A percentile compares a stretch with the other conserved stretches of the same genome.
Evolutionary conservation across 2,797 vertebrate genomes (phyloP).

Genomic region (Microhierax caerulescens): DNA sequence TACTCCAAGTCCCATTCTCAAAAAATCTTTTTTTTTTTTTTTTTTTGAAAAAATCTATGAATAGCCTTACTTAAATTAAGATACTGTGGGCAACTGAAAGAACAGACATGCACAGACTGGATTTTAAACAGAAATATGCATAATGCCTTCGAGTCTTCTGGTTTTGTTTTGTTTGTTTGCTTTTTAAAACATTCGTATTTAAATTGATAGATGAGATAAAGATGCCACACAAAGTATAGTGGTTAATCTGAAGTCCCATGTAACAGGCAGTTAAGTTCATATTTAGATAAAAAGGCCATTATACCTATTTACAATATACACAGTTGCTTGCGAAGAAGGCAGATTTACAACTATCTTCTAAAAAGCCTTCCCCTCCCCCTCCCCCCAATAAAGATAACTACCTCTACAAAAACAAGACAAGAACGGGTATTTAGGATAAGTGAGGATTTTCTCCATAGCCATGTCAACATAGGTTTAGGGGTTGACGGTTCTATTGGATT

Average conservation of each 20-base stretch:
- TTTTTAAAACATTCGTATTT: slow-evolving; percentile 71
- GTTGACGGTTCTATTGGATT: background rate
- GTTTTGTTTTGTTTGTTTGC: background rate
- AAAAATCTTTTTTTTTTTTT: background rate
- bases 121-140: slow-evolving; percentile 67
- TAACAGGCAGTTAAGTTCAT: slow-evolving; percentile 86
- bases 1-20: slow-evolving; percentile 63
- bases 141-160: slow-evolving; percentile 64
- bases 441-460: slow-evolving; percentile 38
- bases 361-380: slow-evolving; percentile 76
- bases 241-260: slow-evolving; percentile 87
- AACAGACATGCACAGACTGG: slow-evolving; percentile 69
- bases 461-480: background rate
- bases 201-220: slow-evolving; percentile 70
- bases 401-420: slow-evolving; percentile 77
- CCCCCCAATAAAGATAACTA: slow-evolving; percentile 70
- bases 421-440: slow-evolving; percentile 31
- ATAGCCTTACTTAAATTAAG: slow-evolving; percentile 67
- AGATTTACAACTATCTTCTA: slow-evolving; percentile 83
- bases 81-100: slow-evolving; percentile 81
- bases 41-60: slow-evolving; percentile 52
- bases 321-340: slow-evolving; percentile 81
- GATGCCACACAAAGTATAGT: slow-evolving; percentile 76
- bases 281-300: slow-evolving; percentile 92
- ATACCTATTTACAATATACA: slow-evolving; percentile 96